A percentile compares a stretch with the other conserved stretches of the same genome.
These are phyloP conservation scores for Margarornis squamiger DNA, from an alignment of 2,797 vertebrate genomes.

Conservation along the genomic window DNA sequence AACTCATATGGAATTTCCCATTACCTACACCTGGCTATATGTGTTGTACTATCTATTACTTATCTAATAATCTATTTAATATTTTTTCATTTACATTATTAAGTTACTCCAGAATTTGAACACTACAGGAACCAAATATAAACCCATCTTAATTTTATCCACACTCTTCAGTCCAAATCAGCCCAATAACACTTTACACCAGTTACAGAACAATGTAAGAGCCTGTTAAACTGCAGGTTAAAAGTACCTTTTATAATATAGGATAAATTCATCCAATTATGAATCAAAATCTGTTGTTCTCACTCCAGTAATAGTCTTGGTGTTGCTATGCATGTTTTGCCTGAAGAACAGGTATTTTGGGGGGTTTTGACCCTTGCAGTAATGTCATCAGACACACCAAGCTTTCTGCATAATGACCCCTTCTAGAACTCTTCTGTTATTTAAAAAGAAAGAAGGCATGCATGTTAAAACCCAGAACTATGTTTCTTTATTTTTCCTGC, in stretches of 20 bases:
- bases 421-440: not conserved
- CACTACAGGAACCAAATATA: not conserved
- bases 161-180: not conserved
- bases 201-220: not conserved
- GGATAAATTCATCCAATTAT: not conserved
- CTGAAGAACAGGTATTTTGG: not conserved
- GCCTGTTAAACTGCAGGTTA: not conserved
- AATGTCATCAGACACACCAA: conserved; percentile 42
- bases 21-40: not conserved
- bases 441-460: not conserved
- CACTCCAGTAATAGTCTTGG: not conserved
- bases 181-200: not conserved
- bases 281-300: not conserved
- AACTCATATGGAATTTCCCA: not conserved
- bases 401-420: conserved; percentile 3
- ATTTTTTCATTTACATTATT: not conserved
- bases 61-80: not conserved
- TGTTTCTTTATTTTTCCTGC: not conserved
- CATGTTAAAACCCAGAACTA: not conserved
- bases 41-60: not conserved
- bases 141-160: not conserved
- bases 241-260: not conserved
- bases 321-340: not conserved
- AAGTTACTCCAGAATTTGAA: not conserved
- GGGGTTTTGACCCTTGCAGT: conserved; percentile 3